Evolutionary conservation across 2,888 invertebrate genomes (phyloP).

Genomic region (Drosophila demipolita): DNA sequence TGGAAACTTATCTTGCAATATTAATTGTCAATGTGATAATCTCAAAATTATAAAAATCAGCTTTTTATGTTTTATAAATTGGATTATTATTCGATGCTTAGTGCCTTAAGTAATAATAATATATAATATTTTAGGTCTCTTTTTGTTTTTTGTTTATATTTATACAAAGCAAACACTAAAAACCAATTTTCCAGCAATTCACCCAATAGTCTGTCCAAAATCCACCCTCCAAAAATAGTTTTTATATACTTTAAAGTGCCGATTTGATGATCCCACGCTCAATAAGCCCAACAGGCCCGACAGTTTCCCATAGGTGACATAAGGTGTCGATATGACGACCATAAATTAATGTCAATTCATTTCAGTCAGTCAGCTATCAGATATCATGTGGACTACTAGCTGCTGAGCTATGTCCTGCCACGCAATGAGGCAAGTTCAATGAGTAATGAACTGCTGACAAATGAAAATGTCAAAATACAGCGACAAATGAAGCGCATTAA

Average conservation of each 20-base stretch:
- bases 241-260: conserved; percentile 16
- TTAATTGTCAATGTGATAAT: too few relatives aligned
- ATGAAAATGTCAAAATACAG: conserved; percentile 75
- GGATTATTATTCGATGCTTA: too few relatives aligned
- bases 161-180: neutral
- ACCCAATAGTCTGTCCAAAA: neutral
- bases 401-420: neutral
- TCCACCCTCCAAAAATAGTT: neutral
- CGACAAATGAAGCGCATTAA: conserved; percentile 70
- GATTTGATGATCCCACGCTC: conserved; percentile 39
- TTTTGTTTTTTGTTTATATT: neutral
- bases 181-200: neutral
- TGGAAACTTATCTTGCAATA: too few relatives aligned
- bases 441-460: conserved; percentile 77
- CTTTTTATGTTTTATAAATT: too few relatives aligned
- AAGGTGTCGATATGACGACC: conserved; percentile 53
- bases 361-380: conserved; percentile 13
- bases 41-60: too few relatives aligned
- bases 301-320: conserved; percentile 39
- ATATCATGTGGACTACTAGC: conserved; percentile 8
- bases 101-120: too few relatives aligned
- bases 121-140: too few relatives aligned
- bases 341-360: conserved; percentile 51
- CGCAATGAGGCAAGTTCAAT: conserved; percentile 44
- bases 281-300: neutral